Evolutionary conservation across 1,140 invertebrate species (phyloP).

Genomic region (Belonocnema kinseyi): DNA sequence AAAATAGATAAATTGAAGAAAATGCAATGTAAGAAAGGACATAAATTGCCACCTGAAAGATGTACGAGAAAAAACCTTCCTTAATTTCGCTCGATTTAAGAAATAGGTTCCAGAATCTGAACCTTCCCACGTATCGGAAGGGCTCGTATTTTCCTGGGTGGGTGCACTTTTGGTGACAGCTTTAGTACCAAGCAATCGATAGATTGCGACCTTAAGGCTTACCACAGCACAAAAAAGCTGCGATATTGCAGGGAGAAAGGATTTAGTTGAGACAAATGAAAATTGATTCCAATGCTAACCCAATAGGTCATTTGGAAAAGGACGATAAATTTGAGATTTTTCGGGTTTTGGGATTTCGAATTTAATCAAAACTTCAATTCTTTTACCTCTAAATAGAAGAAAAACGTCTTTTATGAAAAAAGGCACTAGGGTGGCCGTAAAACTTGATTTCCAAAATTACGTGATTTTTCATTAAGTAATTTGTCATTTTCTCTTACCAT

Average conservation of each 20-base stretch:
- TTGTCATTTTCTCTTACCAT: too few relatives aligned
- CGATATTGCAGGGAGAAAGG: constrained; percentile 1
- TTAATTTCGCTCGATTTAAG: constrained; percentile 53
- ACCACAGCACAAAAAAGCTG: neutral
- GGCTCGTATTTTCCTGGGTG: constrained; percentile 32
- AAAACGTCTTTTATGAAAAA: too few relatives aligned
- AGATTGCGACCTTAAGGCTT: constrained; percentile 48
- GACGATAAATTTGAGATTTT: constrained; percentile 2
- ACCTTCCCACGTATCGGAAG: neutral
- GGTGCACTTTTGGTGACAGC: constrained; percentile 54
- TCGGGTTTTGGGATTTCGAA: neutral
- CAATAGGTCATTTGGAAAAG: constrained; percentile 7
- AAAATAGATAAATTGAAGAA: constrained; percentile 5
- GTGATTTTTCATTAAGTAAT: too few relatives aligned
- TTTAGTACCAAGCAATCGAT: constrained; percentile 63
- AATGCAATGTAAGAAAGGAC: constrained; percentile 42
- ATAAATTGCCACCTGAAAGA: constrained; percentile 54
- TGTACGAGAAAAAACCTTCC: constrained; percentile 49
- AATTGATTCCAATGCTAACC: constrained; percentile 5
- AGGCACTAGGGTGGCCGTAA: too few relatives aligned
- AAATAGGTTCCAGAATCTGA: neutral
- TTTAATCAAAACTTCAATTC: too few relatives aligned
- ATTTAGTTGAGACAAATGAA: constrained; percentile 5
- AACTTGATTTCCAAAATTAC: too few relatives aligned
- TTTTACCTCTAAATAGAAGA: too few relatives aligned